These are phyloP conservation scores for Taphrorychus bicolor DNA, from an alignment of 2,888 invertebrate species.

Conservation along the genomic window DNA sequence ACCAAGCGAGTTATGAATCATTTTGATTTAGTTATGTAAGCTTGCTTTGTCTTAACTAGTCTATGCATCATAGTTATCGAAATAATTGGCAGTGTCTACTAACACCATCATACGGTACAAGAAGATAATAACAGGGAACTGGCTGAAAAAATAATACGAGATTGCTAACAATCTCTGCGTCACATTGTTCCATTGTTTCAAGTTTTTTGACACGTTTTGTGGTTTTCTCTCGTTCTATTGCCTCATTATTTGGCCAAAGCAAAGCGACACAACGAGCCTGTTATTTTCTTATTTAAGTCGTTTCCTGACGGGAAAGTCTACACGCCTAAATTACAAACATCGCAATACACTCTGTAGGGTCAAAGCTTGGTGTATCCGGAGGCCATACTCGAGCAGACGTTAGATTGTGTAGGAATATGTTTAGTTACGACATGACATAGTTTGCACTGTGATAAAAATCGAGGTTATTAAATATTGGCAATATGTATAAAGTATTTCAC, in stretches of 20 bases:
- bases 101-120: not conserved
- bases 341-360: not conserved
- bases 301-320: not conserved
- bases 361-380: not conserved
- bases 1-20: too few species aligned
- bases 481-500: not conserved
- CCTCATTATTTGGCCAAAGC: slow-evolving; percentile 25
- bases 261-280: slow-evolving; percentile 3
- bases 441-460: too few species aligned
- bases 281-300: slow-evolving; percentile 12
- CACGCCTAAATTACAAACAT: not conserved
- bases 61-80: not conserved
- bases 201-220: slow-evolving; percentile 32
- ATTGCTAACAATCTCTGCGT: slow-evolving; percentile 18
- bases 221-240: slow-evolving; percentile 24
- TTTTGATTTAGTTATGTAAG: not conserved
- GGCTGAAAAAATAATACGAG: slow-evolving; percentile 5
- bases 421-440: too few species aligned
- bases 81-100: not conserved
- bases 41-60: too few species aligned
- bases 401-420: too few species aligned
- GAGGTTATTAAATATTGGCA: not conserved
- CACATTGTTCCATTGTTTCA: slow-evolving; percentile 33
- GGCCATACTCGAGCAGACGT: too few species aligned
- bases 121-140: not conserved